phyloP scores from a whole-genome alignment of 1,140 invertebrate species.

The Saccostrea glomerata region DNA sequence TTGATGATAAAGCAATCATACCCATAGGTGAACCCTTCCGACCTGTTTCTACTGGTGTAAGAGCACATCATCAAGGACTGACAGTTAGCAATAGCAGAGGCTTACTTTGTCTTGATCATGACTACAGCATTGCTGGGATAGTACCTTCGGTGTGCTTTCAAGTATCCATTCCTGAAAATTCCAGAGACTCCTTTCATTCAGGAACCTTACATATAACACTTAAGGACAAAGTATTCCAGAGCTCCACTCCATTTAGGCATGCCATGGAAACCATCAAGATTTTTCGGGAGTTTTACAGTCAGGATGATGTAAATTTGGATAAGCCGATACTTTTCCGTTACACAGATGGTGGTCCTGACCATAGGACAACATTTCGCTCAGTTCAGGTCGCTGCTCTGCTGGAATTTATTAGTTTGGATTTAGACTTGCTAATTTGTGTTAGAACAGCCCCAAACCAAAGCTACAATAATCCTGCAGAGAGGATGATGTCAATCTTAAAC shows the following conservation, averaged over 20 bases:
- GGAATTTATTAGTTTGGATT: constrained; percentile 51
- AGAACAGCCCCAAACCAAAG: constrained; percentile 57
- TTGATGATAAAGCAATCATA: constrained; percentile 62
- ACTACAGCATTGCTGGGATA: constrained; percentile 50
- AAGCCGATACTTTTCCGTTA: background rate
- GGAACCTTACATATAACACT: constrained; percentile 56
- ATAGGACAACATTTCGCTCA: constrained; percentile 45
- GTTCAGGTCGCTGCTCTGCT: constrained; percentile 55
- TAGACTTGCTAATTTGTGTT: constrained; percentile 56
- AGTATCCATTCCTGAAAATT: constrained; percentile 53
- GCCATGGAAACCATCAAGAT: constrained; percentile 37
- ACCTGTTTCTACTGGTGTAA: constrained; percentile 44
- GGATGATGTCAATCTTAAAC: constrained; percentile 60
- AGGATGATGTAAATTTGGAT: background rate
- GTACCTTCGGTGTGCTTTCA: background rate
- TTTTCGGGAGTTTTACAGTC: background rate
- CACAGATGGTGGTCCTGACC: constrained; percentile 48
- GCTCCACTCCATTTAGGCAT: constrained; percentile 55
- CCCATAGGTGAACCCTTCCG: constrained; percentile 50
- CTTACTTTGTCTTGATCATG: constrained; percentile 44
- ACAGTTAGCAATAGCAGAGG: background rate
- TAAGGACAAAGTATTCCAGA: constrained; percentile 59
- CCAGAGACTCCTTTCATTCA: constrained; percentile 51
- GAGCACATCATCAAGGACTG: constrained; percentile 40
- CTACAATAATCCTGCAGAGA: constrained; percentile 59